Evolutionary conservation across 1,140 invertebrate species (phyloP), one percentile per base, ranked within the genome.

Genomic region (Papilio glaucus): DNA sequence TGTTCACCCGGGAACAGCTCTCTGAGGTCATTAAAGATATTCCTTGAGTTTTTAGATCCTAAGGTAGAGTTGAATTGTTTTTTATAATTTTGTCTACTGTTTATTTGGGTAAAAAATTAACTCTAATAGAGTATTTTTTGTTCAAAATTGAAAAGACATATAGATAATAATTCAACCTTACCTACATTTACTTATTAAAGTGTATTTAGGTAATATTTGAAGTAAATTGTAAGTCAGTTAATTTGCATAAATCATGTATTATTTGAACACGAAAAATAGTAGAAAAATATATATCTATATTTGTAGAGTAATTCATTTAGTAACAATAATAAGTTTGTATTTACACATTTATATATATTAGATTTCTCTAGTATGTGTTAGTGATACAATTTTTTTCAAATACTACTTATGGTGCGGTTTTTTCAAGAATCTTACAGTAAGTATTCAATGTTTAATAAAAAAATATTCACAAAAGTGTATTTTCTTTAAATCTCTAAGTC

Each of bases 1-100:
- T 99, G 97, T 98, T 97, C 83, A 94, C 95, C 13, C 97, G 98
- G 90, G 96, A 97, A 80, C 97, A 99, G 91, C 95, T 99, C 10
- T 97, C 99, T 87, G 96, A 97, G 94, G 96, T 98, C 89, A 98
- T 98, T 89, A 96, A 96, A 89, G 96, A 96, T 79, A 95, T 96
- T 88, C 95, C 95, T 91, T 96, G 94, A 87, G 42, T 76, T 74
- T 24, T 53, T 67, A 69, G 26, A 69, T 41, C 57, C 68, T 65
- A 26, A 15, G 37, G 2, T 63, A 37, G 49, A 13, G 68, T 79
- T 77, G 62, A 21, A 53, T 53, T 53, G 57, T 73, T 72, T 78
- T 33, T 33, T 33, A 2, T 33, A 3, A 33, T n/a, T n/a, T n/a
- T n/a, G n/a, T n/a, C n/a, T n/a, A n/a, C n/a, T n/a, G 29, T 33